phyloP scores from a whole-genome alignment of 1,140 invertebrate genomes.

The Coelopa frigida region DNA sequence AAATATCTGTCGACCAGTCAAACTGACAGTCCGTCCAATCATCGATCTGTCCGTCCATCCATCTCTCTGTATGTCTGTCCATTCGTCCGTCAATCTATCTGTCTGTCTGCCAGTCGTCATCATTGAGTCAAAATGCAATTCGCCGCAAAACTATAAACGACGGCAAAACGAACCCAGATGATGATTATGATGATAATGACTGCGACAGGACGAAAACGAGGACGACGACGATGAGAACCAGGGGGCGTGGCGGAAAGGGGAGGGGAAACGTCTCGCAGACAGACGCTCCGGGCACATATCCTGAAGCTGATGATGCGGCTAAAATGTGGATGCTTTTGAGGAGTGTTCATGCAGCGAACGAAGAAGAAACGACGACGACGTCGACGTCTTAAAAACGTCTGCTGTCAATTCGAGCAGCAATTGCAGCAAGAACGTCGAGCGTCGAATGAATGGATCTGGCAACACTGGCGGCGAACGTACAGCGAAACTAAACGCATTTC shows the following conservation, averaged over 20 bases:
- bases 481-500: constrained; percentile 37
- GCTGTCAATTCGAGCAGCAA: constrained; percentile 34
- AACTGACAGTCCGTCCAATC: no score
- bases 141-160: neutral
- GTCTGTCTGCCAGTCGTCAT: no score
- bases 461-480: neutral
- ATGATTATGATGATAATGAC: neutral
- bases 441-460: constrained; percentile 3
- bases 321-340: no score
- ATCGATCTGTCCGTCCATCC: no score
- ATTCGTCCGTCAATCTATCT: no score
- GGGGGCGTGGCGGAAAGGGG: no score
- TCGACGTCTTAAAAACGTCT: constrained; percentile 1
- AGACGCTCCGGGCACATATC: no score
- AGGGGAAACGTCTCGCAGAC: no score
- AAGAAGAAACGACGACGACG: constrained; percentile 6
- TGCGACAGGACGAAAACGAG: neutral
- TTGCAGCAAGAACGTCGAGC: constrained; percentile 7
- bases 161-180: neutral
- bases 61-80: no score
- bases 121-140: constrained; percentile 4
- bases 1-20: no score
- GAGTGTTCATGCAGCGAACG: neutral
- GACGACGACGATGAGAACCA: no score
- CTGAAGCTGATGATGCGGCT: constrained; percentile 8